Evolutionary conservation across 2,888 invertebrate genomes (phyloP).

Genomic region (Stenoptilia bipunctidactyla): DNA sequence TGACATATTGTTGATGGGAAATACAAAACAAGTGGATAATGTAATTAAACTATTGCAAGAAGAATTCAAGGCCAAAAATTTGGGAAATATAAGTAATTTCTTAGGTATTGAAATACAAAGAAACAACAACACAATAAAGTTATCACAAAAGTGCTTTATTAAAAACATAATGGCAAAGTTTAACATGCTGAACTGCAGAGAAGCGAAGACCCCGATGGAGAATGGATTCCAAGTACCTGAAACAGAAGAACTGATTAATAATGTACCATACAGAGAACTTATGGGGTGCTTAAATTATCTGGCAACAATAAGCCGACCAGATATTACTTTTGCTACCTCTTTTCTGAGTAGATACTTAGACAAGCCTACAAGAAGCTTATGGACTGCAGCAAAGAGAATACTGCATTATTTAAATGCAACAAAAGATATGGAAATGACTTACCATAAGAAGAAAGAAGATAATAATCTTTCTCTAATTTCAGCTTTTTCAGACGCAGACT

Average conservation of each 20-base stretch:
- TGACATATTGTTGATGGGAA: constrained; percentile 7
- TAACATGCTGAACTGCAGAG: neutral
- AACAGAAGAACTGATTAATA: neutral
- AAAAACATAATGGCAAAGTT: neutral
- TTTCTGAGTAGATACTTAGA: neutral
- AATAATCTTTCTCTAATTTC: neutral
- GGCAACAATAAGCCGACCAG: neutral
- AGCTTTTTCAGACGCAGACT: neutral
- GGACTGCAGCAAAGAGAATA: neutral
- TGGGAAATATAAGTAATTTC: neutral
- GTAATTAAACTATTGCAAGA: constrained; percentile 18
- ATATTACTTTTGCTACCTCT: neutral
- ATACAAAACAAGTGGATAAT: constrained; percentile 15
- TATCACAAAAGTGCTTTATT: neutral
- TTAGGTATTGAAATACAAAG: neutral
- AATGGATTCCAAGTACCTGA: neutral
- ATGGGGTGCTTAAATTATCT: neutral
- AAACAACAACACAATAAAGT: neutral
- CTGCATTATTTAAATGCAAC: neutral
- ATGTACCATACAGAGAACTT: neutral
- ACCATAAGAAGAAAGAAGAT: neutral
- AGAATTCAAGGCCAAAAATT: neutral
- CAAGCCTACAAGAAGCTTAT: neutral
- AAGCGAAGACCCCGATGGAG: neutral
- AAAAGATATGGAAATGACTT: neutral